A percentile compares a stretch with the other conserved stretches of the same genome.
phyloP scores from a whole-genome alignment of 2,888 invertebrate genomes.

The Strigamia crassipes region DNA sequence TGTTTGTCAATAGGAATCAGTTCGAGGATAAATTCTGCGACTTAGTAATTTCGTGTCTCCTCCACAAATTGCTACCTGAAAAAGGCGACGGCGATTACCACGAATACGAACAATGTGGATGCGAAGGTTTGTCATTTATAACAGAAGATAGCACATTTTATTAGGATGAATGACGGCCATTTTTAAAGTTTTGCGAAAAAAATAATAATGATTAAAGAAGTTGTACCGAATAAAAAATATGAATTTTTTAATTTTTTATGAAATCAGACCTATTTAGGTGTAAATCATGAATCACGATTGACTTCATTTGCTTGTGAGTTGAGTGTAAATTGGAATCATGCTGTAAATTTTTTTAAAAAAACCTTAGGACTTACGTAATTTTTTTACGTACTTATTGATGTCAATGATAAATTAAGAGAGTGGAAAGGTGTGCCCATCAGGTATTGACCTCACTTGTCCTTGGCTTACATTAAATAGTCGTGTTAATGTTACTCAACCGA shows the following conservation, averaged over 20 bases:
- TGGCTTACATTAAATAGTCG: neutral
- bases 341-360: neutral
- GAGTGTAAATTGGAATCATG: too few species aligned
- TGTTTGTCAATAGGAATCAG: neutral
- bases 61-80: neutral
- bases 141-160: too few species aligned
- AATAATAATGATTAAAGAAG: too few species aligned
- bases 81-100: neutral
- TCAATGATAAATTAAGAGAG: neutral
- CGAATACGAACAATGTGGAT: neutral
- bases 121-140: neutral
- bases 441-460: neutral
- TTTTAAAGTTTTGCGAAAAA: too few species aligned
- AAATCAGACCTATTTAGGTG: neutral
- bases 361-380: neutral
- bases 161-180: neutral
- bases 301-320: too few species aligned
- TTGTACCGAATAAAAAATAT: too few species aligned
- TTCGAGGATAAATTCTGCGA: neutral
- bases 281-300: too few species aligned
- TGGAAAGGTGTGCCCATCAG: neutral
- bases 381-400: neutral
- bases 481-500: neutral
- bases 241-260: neutral
- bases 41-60: neutral